phyloP scores from a whole-genome alignment of 2,797 vertebrate species.

The Tokudaia tokunoshimensis region DNA sequence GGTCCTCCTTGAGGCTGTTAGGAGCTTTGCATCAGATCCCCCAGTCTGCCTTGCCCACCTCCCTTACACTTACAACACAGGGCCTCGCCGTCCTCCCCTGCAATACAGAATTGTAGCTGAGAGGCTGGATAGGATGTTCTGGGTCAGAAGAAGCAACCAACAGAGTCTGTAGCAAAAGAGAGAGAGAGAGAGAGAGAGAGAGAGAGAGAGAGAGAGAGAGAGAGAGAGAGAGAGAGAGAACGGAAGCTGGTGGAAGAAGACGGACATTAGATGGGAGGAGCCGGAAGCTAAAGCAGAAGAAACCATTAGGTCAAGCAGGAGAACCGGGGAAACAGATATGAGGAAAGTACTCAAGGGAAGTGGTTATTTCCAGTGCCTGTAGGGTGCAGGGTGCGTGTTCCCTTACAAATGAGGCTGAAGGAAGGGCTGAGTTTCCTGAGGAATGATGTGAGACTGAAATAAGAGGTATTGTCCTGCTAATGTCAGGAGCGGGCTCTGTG shows the following conservation, averaged over 20 bases:
- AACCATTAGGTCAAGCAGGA: not conserved
- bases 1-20: no score
- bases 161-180: not conserved
- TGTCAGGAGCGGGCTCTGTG: not conserved
- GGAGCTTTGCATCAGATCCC: not conserved
- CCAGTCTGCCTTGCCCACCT: not conserved
- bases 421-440: not conserved
- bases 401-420: not conserved
- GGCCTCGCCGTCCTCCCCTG: not conserved
- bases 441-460: no score
- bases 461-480: not conserved
- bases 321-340: not conserved
- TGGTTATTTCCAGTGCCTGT: not conserved
- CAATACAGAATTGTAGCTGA: not conserved
- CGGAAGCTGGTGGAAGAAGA: not conserved
- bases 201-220: no score
- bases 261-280: not conserved
- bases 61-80: accelerated
- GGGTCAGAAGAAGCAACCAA: not conserved
- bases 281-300: not conserved
- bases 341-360: not conserved
- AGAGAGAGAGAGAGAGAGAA: not conserved
- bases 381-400: not conserved
- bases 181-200: no score
- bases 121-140: not conserved